A percentile compares a stretch with the other conserved stretches of the same genome.
Evolutionary conservation across 2,797 vertebrate genomes (phyloP).

Genomic region (Dryobates pubescens): DNA sequence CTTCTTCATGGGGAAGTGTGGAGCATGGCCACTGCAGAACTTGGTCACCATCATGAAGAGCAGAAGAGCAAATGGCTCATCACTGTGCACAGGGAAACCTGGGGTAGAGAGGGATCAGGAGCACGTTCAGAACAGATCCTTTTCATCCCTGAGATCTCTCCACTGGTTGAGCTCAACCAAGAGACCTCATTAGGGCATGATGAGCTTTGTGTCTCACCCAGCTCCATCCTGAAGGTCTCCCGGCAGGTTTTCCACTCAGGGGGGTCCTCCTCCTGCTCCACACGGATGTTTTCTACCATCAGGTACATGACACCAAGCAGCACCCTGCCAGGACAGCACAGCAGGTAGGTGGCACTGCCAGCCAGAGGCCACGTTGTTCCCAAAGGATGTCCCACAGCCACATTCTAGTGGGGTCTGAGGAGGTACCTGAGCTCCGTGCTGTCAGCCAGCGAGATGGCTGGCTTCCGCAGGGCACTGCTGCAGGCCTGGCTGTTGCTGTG

Average conservation of each 20-base stretch:
- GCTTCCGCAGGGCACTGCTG: constrained; percentile 92
- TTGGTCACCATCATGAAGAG: constrained; percentile 97
- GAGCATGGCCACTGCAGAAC: constrained; percentile 94
- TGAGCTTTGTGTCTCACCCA: constrained; percentile 79
- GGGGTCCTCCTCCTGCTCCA: constrained; percentile 85
- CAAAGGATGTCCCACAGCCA: neutral
- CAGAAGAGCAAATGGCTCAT: constrained; percentile 91
- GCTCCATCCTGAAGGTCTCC: constrained; percentile 89
- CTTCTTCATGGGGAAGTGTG: constrained; percentile 97
- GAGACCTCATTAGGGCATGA: accelerated
- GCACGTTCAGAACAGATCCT: neutral
- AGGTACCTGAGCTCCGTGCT: constrained; percentile 94
- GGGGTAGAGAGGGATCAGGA: neutral
- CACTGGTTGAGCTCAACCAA: accelerated
- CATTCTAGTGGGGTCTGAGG: accelerated
- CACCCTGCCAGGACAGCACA: constrained; percentile 78
- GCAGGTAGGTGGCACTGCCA: neutral
- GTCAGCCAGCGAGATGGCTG: constrained; percentile 94
- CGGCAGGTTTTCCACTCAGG: constrained; percentile 85
- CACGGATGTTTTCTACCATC: constrained; percentile 92
- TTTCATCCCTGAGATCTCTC: neutral
- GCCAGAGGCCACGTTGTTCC: neutral
- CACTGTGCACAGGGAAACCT: constrained; percentile 88
- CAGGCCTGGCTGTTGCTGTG: constrained; percentile 94
- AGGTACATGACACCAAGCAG: constrained; percentile 96